Evolutionary conservation across 2,888 invertebrate genomes (phyloP).

Genomic region (Ichneumoninae sp.): DNA sequence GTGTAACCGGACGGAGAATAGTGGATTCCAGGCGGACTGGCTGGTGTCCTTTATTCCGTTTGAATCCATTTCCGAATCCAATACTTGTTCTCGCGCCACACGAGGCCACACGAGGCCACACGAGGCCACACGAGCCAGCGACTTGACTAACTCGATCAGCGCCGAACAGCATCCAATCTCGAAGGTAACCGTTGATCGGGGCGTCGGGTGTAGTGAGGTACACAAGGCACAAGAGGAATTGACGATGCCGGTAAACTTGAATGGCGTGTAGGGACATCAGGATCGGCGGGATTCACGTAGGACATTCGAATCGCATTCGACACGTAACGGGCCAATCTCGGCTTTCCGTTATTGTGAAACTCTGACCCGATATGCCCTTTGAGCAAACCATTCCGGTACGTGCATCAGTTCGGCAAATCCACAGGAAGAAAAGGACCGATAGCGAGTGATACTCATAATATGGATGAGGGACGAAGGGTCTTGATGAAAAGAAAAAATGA

Average conservation of each 20-base stretch:
- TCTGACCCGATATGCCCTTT: background rate
- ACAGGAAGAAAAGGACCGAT: slow-evolving; percentile 10
- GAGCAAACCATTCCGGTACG: background rate
- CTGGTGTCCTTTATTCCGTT: background rate
- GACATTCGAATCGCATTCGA: slow-evolving; percentile 37
- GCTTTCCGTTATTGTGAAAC: background rate
- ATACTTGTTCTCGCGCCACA: slow-evolving; percentile 8
- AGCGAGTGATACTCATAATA: slow-evolving; percentile 1
- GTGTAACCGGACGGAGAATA: background rate
- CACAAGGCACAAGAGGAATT: slow-evolving; percentile 18
- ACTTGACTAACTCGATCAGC: slow-evolving; percentile 16
- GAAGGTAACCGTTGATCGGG: slow-evolving; percentile 45
- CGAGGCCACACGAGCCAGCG: background rate
- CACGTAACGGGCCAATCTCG: slow-evolving; percentile 32
- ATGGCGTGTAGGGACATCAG: background rate
- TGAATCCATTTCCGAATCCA: slow-evolving; percentile 10
- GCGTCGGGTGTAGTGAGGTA: slow-evolving; percentile 8
- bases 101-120: too few relatives aligned
- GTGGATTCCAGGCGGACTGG: background rate
- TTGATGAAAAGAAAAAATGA: slow-evolving; percentile 13
- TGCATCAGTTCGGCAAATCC: slow-evolving; percentile 21
- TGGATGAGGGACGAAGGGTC: background rate
- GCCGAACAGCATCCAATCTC: slow-evolving; percentile 30
- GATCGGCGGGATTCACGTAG: slow-evolving; percentile 7
- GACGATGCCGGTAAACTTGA: background rate